Conservation (phyloP, 2,797 vertebrate species). For the Phaenicophaeus curvirostris region DNA sequence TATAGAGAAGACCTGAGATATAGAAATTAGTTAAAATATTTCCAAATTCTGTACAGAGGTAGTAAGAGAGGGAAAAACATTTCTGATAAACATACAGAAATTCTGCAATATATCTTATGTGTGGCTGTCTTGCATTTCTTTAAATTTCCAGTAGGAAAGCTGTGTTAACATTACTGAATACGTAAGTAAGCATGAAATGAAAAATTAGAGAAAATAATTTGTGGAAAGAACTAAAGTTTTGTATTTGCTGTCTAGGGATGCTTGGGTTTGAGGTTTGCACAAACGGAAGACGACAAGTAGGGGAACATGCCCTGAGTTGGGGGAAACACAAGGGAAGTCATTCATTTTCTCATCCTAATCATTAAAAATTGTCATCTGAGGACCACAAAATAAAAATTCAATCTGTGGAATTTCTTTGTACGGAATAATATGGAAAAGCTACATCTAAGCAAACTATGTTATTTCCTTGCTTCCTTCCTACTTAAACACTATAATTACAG, state of each 20-base stretch:
- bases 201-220: not conserved
- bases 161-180: not conserved
- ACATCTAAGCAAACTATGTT: not conserved
- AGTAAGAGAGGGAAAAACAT: not conserved
- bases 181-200: not conserved
- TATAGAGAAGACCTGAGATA: not conserved
- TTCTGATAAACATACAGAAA: not conserved
- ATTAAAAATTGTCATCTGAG: not conserved
- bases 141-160: not conserved
- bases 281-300: not conserved
- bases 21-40: not conserved
- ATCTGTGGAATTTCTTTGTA: not conserved
- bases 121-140: not conserved
- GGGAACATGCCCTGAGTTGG: not conserved
- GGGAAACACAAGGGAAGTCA: not conserved
- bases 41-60: not conserved
- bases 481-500: not conserved
- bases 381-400: not conserved
- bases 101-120: not conserved
- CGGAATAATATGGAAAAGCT: not conserved
- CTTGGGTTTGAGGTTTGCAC: not conserved
- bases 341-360: not conserved
- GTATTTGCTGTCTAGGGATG: not conserved
- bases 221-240: not conserved
- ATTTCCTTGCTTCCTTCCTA: not conserved